Base-by-base conservation (phyloP, 2,888 invertebrate species). In the Perizoma affinitatum region DNA sequence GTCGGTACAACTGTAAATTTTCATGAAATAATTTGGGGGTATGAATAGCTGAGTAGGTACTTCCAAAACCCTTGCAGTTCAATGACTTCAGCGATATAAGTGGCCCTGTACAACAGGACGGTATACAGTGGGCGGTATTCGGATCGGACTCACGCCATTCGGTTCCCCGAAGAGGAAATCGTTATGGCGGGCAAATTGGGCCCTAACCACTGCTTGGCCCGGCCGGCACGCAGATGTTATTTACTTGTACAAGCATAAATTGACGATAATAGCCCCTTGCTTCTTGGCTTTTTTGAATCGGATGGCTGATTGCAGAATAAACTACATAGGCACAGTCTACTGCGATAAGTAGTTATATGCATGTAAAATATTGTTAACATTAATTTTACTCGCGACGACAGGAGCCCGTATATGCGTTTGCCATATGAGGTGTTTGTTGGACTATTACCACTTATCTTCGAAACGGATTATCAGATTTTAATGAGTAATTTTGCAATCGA, bases 81-180 rank as follows among this genome's bases (percentile, higher is more conserved):
- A 59, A 65, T 66, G 60, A 66, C 70, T 67, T 51, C 38, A 34
- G 46, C 50, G 38, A 38, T 46, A 50, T 53, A 57, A 46, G 35
- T 54, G 52, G 48, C 11, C 10, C 53, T 50, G 56, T 60, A 59
- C 53, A 60, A 47, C 40, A 46, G 22, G 59, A 71, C 66, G 57
- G 58, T 67, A 63, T 71, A 71, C 69, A 71, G 85, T 85, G 83
- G 87, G 87, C 87, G 87, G 79, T 74, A 74, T 86, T 84, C 85
- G 60, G 84, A 81, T 84, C 85, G 60, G 84, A 81, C 86, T 84
- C 90, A 90, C 90, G 90, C 88, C 81, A 90, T 88, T 87, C 89
- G 85, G 88, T 90, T 91, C 90, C 90, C 89, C 86, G 90, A 89
- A 91, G 88, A 91, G 90, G 90, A 90, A 91, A 91, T 91, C 86